Conservation (phyloP, 2,888 invertebrate species). For the Tortrix viridana region DNA sequence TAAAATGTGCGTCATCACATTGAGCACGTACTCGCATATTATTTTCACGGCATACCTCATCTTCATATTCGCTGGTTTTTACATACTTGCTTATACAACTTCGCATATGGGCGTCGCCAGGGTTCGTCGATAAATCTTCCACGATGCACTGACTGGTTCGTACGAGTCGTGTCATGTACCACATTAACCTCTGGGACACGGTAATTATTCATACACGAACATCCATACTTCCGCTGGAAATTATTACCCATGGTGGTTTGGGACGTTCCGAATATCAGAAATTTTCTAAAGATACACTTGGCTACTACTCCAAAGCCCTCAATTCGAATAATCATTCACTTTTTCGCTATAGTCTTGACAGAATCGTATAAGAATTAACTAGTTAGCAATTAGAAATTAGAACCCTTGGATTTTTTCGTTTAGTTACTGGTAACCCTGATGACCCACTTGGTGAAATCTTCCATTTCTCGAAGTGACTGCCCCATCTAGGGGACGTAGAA, state of each 20-base stretch:
- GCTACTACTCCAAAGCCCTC: too few relatives aligned
- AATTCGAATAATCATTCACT: too few relatives aligned
- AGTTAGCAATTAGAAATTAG: too few relatives aligned
- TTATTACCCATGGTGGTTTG: conserved; percentile 9
- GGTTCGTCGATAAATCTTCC: conserved; percentile 20
- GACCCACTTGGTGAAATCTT: conserved; percentile 4
- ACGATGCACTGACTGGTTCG: conserved; percentile 11
- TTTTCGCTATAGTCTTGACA: too few relatives aligned
- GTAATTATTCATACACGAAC: conserved; percentile 32
- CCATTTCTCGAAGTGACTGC: conserved; percentile 28
- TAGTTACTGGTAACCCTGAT: conserved; percentile 4
- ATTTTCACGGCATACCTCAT: too few relatives aligned
- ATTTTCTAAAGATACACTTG: too few relatives aligned
- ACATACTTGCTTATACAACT: neutral
- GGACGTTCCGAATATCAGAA: too few relatives aligned
- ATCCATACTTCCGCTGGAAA: conserved; percentile 23
- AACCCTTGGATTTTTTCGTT: too few relatives aligned
- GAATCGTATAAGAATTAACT: too few relatives aligned
- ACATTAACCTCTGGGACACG: conserved; percentile 31
- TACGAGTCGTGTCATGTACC: conserved; percentile 29
- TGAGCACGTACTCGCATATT: too few relatives aligned
- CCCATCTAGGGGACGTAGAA: conserved; percentile 49
- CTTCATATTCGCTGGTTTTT: neutral
- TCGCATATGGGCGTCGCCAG: conserved; percentile 9
- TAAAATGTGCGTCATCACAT: too few relatives aligned